These are phyloP conservation scores for Campoplex capitator DNA, from an alignment of 2,888 invertebrate genomes.

Conservation along the genomic window DNA sequence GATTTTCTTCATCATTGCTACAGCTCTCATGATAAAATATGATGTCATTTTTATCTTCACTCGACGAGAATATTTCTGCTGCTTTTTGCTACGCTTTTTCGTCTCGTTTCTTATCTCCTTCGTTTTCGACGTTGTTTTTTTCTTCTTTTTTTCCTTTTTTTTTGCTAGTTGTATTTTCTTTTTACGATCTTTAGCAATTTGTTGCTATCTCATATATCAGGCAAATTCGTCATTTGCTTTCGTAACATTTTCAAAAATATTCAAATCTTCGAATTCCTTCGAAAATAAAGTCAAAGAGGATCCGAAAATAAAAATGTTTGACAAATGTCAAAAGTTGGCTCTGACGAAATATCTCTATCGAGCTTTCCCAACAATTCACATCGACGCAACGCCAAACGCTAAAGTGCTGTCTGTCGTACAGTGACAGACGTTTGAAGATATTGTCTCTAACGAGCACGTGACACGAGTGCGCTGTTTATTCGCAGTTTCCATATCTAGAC, in stretches of 20 bases:
- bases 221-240: not conserved
- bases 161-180: not conserved
- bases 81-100: not conserved
- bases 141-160: not conserved
- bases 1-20: not conserved
- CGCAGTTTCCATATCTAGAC: not conserved
- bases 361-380: not conserved
- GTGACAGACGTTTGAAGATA: conserved; percentile 11
- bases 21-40: not conserved
- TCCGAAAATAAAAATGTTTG: not conserved
- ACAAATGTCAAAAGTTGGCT: not conserved
- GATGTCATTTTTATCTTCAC: not conserved
- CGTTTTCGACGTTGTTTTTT: not conserved
- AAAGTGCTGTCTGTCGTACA: not conserved
- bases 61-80: not conserved
- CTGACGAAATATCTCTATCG: not conserved
- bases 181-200: not conserved
- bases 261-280: not conserved
- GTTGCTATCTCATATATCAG: not conserved
- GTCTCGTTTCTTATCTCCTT: conserved; percentile 1
- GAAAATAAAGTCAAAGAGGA: not conserved
- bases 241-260: not conserved
- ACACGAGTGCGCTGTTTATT: conserved; percentile 11
- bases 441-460: conserved; percentile 1
- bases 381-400: not conserved